phyloP scores from a whole-genome alignment of 2,888 invertebrate genomes.

The Zele albiditarsus region DNA sequence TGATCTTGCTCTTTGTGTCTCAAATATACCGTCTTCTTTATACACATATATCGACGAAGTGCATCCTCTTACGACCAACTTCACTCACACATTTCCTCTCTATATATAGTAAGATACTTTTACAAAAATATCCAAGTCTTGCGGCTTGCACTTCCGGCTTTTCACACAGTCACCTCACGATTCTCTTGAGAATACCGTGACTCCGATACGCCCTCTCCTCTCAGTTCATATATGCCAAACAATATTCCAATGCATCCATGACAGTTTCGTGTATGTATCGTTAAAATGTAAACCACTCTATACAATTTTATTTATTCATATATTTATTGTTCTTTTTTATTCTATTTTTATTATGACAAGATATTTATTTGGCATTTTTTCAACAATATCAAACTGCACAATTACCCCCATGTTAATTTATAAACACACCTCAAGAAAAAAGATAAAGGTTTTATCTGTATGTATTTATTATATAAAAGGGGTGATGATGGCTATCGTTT shows the following conservation, averaged over 20 bases:
- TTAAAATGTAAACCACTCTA: not conserved
- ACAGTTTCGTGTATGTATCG: constrained; percentile 16
- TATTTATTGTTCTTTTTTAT: not conserved
- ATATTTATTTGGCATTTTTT: no score
- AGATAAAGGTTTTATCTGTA: no score
- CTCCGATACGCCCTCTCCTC: constrained; percentile 60
- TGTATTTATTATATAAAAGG: no score
- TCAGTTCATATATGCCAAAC: constrained; percentile 49
- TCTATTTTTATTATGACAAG: not conserved
- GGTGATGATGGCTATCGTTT: no score
- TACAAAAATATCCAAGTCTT: constrained; percentile 3
- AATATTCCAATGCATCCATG: constrained; percentile 43
- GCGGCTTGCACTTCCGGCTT: constrained; percentile 15
- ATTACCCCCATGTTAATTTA: no score
- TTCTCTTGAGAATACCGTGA: constrained; percentile 57
- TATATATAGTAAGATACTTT: constrained; percentile 10
- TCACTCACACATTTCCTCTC: not conserved
- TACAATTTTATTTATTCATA: not conserved
- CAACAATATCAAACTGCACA: no score
- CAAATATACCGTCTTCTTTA: constrained; percentile 36
- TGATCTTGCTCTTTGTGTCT: constrained; percentile 68
- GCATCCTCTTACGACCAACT: not conserved
- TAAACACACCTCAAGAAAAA: no score
- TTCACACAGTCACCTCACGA: constrained; percentile 29
- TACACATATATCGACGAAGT: constrained; percentile 12